Percentiles rank a stretch among this genome's conserved stretches.
These are phyloP conservation scores for Heliconius aoede DNA, from an alignment of 2,888 invertebrate species.

Conservation along the genomic window DNA sequence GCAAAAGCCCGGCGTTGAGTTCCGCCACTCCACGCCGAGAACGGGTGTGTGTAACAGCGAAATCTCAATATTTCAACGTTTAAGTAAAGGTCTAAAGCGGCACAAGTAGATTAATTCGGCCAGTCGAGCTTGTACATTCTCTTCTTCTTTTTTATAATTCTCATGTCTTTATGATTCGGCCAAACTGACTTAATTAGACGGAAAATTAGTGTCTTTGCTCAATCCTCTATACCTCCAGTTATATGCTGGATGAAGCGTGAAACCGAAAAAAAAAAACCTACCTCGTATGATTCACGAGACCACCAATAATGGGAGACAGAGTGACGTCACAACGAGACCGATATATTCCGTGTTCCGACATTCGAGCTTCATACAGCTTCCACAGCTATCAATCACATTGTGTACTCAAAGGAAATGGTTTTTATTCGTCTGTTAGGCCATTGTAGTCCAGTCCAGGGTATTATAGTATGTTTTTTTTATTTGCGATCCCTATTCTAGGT, in stretches of 20 bases:
- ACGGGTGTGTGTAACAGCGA: no score
- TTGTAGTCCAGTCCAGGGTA: background rate
- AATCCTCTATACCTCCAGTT: background rate
- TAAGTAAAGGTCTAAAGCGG: no score
- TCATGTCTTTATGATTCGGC: background rate
- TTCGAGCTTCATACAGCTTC: background rate
- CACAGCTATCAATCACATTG: slow-evolving; percentile 14
- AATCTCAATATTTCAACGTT: no score
- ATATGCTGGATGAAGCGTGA: background rate
- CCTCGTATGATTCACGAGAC: background rate
- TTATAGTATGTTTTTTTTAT: background rate
- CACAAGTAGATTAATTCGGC: no score
- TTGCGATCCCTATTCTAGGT: no score
- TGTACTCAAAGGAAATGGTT: slow-evolving; percentile 2
- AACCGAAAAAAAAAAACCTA: background rate
- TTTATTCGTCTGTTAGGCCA: background rate
- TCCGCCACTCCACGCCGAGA: no score
- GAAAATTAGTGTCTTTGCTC: background rate
- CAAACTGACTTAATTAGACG: background rate
- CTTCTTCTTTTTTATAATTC: no score
- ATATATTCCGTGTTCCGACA: slow-evolving; percentile 11
- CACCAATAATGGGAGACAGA: background rate
- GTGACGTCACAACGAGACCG: slow-evolving; percentile 1
- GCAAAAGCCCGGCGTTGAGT: no score
- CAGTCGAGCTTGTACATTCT: no score